Conservation (phyloP, 2,888 invertebrate species). For the Heliothis peltigera region DNA sequence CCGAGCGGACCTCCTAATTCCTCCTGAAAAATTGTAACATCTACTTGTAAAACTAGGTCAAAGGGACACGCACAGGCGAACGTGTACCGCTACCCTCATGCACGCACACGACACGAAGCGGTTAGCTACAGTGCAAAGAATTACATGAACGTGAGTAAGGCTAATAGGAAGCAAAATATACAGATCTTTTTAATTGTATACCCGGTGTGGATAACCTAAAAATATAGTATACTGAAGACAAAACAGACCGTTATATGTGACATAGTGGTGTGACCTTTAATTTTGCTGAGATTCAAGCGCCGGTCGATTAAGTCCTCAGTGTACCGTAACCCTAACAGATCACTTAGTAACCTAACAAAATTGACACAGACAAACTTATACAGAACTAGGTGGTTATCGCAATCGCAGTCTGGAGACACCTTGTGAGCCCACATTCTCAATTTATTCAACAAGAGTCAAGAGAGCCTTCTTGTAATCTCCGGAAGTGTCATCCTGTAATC, state of each 20-base stretch:
- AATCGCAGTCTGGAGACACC: constrained; percentile 71
- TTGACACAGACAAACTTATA: constrained; percentile 83
- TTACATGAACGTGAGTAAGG: constrained; percentile 78
- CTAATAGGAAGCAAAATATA: constrained; percentile 85
- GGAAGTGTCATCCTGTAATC: constrained; percentile 96
- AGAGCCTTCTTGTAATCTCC: constrained; percentile 98
- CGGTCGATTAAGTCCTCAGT: constrained; percentile 53
- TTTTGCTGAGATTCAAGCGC: constrained; percentile 33
- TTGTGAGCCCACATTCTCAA: constrained; percentile 64
- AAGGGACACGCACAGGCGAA: constrained; percentile 50
- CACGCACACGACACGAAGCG: constrained; percentile 76
- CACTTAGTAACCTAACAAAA: constrained; percentile 79
- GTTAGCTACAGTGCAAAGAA: constrained; percentile 85
- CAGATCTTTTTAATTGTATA: constrained; percentile 84
- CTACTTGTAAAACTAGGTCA: constrained; percentile 81
- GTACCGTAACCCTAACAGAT: constrained; percentile 61
- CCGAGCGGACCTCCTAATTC: constrained; percentile 91
- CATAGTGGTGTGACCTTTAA: constrained; percentile 11
- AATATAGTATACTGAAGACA: constrained; percentile 67
- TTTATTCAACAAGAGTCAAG: constrained; percentile 94
- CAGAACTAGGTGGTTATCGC: constrained; percentile 76
- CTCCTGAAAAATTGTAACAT: constrained; percentile 90
- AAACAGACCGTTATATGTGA: constrained; percentile 48
- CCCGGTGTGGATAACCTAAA: constrained; percentile 69
- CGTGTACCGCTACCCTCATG: constrained; percentile 77